These are phyloP conservation scores for Hetaerina titia DNA, from an alignment of 2,888 invertebrate genomes.

Conservation along the genomic window DNA sequence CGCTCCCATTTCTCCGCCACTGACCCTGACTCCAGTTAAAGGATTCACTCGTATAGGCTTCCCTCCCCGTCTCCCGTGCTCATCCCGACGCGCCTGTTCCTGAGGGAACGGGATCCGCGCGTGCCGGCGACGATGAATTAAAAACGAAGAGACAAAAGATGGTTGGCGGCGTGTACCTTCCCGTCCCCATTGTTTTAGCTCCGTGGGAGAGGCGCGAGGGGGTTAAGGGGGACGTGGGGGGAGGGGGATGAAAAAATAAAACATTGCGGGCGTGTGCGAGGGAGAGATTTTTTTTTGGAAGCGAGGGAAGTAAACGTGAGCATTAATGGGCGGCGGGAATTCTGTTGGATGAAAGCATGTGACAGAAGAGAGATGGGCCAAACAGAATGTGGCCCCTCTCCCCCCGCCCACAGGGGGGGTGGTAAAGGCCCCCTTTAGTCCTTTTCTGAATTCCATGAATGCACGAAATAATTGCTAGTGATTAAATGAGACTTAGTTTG, in stretches of 20 bases:
- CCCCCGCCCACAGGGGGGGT: too few relatives aligned
- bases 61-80: neutral
- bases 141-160: conserved; percentile 58
- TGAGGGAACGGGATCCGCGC: neutral
- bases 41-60: too few relatives aligned
- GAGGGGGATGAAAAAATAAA: neutral
- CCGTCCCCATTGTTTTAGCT: conserved; percentile 23
- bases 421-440: too few relatives aligned
- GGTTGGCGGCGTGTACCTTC: conserved; percentile 23
- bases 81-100: neutral
- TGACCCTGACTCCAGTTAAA: too few relatives aligned
- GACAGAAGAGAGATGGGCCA: neutral
- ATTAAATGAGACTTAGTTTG: too few relatives aligned
- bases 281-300: too few relatives aligned
- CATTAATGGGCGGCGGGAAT: neutral
- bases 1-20: too few relatives aligned
- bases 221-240: neutral
- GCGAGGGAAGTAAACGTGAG: too few relatives aligned
- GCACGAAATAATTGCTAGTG: too few relatives aligned
- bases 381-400: too few relatives aligned
- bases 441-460: too few relatives aligned
- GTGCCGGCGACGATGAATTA: conserved; percentile 46
- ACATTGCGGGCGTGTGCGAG: too few relatives aligned
- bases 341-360: neutral
- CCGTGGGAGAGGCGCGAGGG: neutral